Evolutionary conservation across 1,140 invertebrate species (phyloP), one percentile per base, ranked within the genome.

Genomic region (Bombus pascuorum): DNA sequence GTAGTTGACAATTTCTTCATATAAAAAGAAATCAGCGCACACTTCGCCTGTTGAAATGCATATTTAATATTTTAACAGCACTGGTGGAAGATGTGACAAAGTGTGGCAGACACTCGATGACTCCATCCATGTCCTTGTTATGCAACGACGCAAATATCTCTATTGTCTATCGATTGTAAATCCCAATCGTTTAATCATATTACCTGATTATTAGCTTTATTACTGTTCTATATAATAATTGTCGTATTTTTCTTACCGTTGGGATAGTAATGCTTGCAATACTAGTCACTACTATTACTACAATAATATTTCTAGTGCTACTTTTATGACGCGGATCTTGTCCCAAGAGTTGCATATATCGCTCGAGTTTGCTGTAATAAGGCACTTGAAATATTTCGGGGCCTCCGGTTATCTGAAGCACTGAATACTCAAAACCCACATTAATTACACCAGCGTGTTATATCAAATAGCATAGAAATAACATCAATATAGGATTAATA

Each of bases 91-190:
- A 10, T 8, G 80, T 22, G 0, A 59, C 39, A 9, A 34, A 62
- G 9, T 81, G 53, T 28, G 80, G 70, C 3, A 81, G 2, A 28
- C 68, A 42, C 37, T 81, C 80, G 18, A 81, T 34, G 28, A 71
- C 28, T 32, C 3, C 34, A 6, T 81, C 37, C 37, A 73, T 62
- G 9, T 81, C 37, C 5, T 81, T 73, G 4, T 73, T n/a, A n/a
- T 5, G 10, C 8, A 81, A 1, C 10, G 28, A 42, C 2, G 15
- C 6, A 8, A 34, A 62, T 3, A 81, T 3, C 28, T 68, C 68
- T 25, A 37, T 3, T 0, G n/a, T 59, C 80, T 81, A 37, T 18
- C 1, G 22, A 28, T 62, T 28, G 6, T 8, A n/a, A 15, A 0
- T 25, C 2, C 32, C 42, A 44, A 34, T 75, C 25, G 12, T 75